Evolutionary conservation across 2,888 invertebrate genomes (phyloP), one percentile per base, ranked within the genome.

Genomic region (Elysia crispata): DNA sequence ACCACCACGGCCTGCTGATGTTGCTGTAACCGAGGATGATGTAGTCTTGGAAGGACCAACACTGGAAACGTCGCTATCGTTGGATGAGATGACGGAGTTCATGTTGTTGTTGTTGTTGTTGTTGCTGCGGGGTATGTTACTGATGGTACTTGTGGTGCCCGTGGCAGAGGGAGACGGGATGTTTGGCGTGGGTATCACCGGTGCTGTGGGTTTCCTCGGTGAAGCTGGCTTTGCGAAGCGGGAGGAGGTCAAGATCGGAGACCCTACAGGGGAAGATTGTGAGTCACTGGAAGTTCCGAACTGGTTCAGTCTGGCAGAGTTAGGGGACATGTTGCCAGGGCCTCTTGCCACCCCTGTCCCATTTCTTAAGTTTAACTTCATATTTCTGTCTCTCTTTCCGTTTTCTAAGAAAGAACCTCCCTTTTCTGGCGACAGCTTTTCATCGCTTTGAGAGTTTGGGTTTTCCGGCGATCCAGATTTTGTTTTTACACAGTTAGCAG

Each of bases 381-480:
- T 41, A 11, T 41, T 3, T 11, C 41, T 41, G 5, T 11, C 41
- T 41, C 62, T 41, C 28, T 30, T 28, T 41, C 0, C 50, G 15
- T 73, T 41, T 6, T 73, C 20, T 23, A 41, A 30, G 41, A n/a
- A 18, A 50, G 20, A 41, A 0, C 3, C 13, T n/a, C 20, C 20
- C 23, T 30, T 66, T 23, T 79, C 79, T 33, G 74, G 3, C 11
- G 41, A 41, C 3, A 41, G 79, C 66, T 25, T 62, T 13, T 30
- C 8, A 0, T 79, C 79, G 54, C 18, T 57, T 50, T 23, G 66
- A 28, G 41, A 11, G 11, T 3, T 41, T 11, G 41, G 41, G 41
- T 41, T 41, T 41, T 41, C 41, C 11, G 41, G 41, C n/a, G 62
- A n/a, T 28, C 70, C 33, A 15, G 31, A 50, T 67, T 79, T 79